phyloP scores from a whole-genome alignment of 2,888 invertebrate species.

The Ctenicera cuprea region DNA sequence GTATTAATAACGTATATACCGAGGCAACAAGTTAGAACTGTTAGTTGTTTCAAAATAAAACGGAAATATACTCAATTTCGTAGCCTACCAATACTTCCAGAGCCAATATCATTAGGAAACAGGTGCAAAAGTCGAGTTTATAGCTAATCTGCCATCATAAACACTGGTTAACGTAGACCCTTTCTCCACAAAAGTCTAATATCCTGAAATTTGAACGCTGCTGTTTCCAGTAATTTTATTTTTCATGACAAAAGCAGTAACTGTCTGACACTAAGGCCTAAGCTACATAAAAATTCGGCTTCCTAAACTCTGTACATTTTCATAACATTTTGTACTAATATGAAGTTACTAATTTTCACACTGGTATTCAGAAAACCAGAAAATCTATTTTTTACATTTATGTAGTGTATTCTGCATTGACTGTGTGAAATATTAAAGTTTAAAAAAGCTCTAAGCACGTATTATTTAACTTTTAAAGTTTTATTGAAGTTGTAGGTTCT shows the following conservation, averaged over 20 bases:
- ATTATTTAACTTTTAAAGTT: too few species aligned
- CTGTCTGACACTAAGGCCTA: not conserved
- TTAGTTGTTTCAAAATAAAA: not conserved
- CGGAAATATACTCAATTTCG: constrained; percentile 1
- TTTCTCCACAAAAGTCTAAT: constrained; percentile 23
- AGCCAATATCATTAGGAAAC: constrained; percentile 38
- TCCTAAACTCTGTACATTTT: not conserved
- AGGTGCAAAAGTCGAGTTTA: constrained; percentile 41
- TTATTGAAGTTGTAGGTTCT: too few species aligned
- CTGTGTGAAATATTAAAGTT: too few species aligned
- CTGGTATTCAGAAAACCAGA: too few species aligned
- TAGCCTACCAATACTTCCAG: constrained; percentile 10
- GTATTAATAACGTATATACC: not conserved
- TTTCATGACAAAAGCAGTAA: not conserved
- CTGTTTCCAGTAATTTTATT: not conserved
- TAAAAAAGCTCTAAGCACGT: too few species aligned
- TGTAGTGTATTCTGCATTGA: too few species aligned
- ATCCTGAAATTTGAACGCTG: constrained; percentile 6
- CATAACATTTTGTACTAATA: too few species aligned
- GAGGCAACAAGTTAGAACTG: not conserved
- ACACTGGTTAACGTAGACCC: constrained; percentile 30
- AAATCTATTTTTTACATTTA: too few species aligned
- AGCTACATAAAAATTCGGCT: not conserved
- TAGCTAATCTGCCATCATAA: constrained; percentile 37
- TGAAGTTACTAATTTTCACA: too few species aligned